These are phyloP conservation scores for Dolichoris vasculosae DNA, from an alignment of 1,140 invertebrate species.

Conservation along the genomic window DNA sequence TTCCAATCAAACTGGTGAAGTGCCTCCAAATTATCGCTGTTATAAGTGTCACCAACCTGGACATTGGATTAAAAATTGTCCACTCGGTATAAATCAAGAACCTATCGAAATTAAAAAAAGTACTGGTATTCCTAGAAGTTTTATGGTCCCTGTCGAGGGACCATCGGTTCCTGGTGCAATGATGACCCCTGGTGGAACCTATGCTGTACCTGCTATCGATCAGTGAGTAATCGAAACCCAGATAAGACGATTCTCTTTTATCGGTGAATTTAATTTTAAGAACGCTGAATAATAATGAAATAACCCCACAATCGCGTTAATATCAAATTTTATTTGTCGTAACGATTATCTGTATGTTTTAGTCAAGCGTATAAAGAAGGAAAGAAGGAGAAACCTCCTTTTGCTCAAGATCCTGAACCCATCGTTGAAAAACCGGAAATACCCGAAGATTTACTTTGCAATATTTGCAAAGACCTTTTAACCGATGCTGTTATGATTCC, in stretches of 20 bases:
- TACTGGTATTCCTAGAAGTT: slow-evolving; percentile 97
- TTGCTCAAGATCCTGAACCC: slow-evolving; percentile 77
- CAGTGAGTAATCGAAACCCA: slow-evolving; percentile 80
- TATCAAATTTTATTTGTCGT: slow-evolving; percentile 14
- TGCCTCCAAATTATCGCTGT: slow-evolving; percentile 92
- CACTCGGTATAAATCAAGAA: slow-evolving; percentile 80
- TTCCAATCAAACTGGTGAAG: slow-evolving; percentile 89
- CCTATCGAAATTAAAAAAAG: slow-evolving; percentile 90
- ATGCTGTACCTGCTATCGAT: slow-evolving; percentile 93
- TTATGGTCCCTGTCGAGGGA: slow-evolving; percentile 94
- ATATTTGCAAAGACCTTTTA: slow-evolving; percentile 93
- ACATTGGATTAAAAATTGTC: slow-evolving; percentile 97
- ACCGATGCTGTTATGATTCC: slow-evolving; percentile 97
- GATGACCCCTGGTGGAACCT: slow-evolving; percentile 93
- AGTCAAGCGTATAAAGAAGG: slow-evolving; percentile 87
- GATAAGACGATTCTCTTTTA: not conserved
- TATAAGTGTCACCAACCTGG: slow-evolving; percentile 93
- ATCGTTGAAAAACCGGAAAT: slow-evolving; percentile 82
- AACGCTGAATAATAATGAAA: not conserved
- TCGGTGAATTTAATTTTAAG: not conserved
- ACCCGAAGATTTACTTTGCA: slow-evolving; percentile 93
- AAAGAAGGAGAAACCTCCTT: slow-evolving; percentile 81
- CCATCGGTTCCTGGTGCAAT: slow-evolving; percentile 92
- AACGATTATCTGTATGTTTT: slow-evolving; percentile 56
- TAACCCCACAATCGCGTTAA: not conserved